Evolutionary conservation across 2,797 vertebrate species (phyloP).

Genomic region (Anolis apletophallus): DNA sequence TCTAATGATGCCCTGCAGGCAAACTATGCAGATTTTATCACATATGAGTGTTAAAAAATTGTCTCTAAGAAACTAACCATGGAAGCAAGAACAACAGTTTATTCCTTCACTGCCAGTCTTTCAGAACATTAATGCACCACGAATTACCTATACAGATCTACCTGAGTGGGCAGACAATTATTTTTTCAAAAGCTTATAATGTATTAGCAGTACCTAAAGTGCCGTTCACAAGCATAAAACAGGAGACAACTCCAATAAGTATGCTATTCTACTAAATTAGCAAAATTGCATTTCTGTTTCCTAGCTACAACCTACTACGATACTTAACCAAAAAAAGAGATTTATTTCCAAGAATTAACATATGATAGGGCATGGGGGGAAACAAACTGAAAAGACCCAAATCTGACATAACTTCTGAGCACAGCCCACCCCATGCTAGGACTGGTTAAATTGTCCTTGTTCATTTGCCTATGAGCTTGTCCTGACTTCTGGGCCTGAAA

Average conservation of each 20-base stretch:
- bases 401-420: neutral
- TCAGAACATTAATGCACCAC: neutral
- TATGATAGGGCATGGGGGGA: neutral
- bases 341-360: neutral
- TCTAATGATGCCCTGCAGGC: neutral
- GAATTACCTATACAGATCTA: neutral
- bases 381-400: neutral
- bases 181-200: neutral
- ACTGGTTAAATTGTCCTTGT: neutral
- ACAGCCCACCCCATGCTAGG: neutral
- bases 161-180: accelerated
- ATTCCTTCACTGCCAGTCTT: neutral
- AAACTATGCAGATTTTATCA: neutral
- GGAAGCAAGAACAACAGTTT: neutral
- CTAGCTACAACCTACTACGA: neutral
- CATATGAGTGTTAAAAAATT: neutral
- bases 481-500: neutral
- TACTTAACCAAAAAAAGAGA: neutral
- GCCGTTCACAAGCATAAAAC: no score
- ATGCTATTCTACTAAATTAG: neutral
- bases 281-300: neutral
- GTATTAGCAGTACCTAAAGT: neutral
- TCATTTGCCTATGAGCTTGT: neutral
- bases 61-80: neutral
- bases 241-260: no score